Evolutionary conservation across 2,113 vertebrate species (phyloP).

Genomic region (Mixornis gularis): DNA sequence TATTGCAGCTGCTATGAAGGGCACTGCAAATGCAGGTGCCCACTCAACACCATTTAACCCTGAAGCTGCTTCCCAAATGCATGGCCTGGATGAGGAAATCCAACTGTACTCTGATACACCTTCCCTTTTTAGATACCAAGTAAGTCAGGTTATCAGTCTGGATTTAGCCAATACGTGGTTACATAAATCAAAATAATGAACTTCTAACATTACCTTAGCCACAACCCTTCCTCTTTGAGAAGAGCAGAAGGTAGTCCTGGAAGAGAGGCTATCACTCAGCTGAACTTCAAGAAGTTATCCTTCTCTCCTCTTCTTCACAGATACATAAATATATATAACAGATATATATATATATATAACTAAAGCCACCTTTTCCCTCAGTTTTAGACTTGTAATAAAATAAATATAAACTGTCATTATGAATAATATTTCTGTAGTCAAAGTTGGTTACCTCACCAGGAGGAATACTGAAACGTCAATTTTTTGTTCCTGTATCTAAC

Average conservation of each 20-base stretch:
- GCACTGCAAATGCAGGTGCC: neutral
- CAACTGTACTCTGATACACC: neutral
- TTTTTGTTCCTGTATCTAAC: neutral
- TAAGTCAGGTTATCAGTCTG: neutral
- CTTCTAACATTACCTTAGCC: neutral
- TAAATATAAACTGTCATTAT: neutral
- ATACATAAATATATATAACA: too few species aligned
- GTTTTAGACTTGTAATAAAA: neutral
- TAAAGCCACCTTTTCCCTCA: neutral
- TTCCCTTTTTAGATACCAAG: neutral
- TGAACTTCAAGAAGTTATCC: neutral
- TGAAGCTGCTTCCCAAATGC: neutral
- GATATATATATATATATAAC: neutral
- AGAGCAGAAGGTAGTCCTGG: neutral
- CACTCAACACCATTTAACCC: neutral
- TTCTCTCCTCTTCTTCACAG: neutral
- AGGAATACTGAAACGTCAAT: neutral
- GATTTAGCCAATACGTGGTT: fast-evolving
- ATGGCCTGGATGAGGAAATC: neutral
- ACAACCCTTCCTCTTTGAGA: neutral
- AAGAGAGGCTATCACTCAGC: neutral
- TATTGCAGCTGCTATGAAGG: fast-evolving
- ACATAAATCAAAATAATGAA: neutral
- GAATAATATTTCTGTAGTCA: neutral
- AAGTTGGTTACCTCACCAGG: neutral